Evolutionary conservation across 2,888 invertebrate genomes (phyloP), one percentile per base, ranked within the genome.

Genomic region (Clunio marinus): DNA sequence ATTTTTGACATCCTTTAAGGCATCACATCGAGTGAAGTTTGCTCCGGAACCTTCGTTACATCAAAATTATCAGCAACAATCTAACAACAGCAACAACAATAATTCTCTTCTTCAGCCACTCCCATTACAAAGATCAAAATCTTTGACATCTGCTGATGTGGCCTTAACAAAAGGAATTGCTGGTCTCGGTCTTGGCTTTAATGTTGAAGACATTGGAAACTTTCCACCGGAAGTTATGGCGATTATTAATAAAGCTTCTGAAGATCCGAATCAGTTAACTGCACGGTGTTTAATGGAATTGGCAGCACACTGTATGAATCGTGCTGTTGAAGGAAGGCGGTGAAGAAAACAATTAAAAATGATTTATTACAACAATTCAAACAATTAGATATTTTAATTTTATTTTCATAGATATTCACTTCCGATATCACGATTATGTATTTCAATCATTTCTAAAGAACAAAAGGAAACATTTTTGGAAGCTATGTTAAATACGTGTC

Each of bases 401-500:
- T 25, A 4, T 27, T 22, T 57, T 5, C 2, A n/a, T 2, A 66
- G 88, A 62, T 90, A 88, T 78, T 90, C 91, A 55, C 84, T 91
- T 75, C 87, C 92, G 24, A 91, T 91, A 66, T 91, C 93, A 8
- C 87, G 92, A 71, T 83, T 93, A 71, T 93, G 93, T 78, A 87
- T 93, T 74, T 86, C 88, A 70, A 91, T 93, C 62, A 91, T 93
- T 72, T 91, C 92, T 82, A 88, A 88, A 77, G 94, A 94, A 80
- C 86, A 86, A 74, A 88, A 88, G 72, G 91, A 92, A 80, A 93
- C 93, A 46, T 94, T 93, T 79, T 82, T 93, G 73, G 94, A 94
- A 80, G 90, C 92, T 37, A 81, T 94, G 72, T 82, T 94, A 72
- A 94, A 94, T 78, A 91, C 89, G 45, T 93, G 92, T 78, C 90